Conservation (phyloP, 2,888 invertebrate genomes). For the Melolontha melolontha region DNA sequence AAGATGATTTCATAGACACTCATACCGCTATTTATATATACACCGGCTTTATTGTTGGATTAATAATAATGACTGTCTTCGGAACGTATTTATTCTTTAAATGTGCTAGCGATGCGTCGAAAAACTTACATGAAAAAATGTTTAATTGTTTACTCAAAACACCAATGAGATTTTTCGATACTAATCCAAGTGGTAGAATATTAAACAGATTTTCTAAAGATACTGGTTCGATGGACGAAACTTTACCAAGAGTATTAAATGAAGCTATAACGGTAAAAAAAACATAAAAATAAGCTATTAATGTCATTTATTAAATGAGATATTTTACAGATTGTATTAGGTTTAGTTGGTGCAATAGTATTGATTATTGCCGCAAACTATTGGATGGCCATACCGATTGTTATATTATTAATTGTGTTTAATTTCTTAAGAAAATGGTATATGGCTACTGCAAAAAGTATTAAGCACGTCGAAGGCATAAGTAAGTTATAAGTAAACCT, state of each 20-base stretch:
- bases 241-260: conserved; percentile 71
- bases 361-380: conserved; percentile 77
- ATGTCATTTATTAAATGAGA: conserved; percentile 73
- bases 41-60: conserved; percentile 56
- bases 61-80: conserved; percentile 66
- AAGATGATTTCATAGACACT: conserved; percentile 37
- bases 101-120: conserved; percentile 82
- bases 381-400: conserved; percentile 71
- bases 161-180: conserved; percentile 88
- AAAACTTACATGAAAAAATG: conserved; percentile 84
- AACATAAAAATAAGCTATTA: conserved; percentile 71
- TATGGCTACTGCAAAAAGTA: conserved; percentile 75
- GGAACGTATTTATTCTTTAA: conserved; percentile 80
- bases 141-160: conserved; percentile 82
- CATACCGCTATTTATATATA: conserved; percentile 62
- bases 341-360: conserved; percentile 73
- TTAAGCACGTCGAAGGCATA: conserved; percentile 73
- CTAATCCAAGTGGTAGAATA: conserved; percentile 82
- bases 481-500: conserved; percentile 60
- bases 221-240: conserved; percentile 78
- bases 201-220: conserved; percentile 85
- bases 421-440: conserved; percentile 73
- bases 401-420: conserved; percentile 72
- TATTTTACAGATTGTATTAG: conserved; percentile 66
- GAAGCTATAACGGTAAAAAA: conserved; percentile 71